A percentile compares a stretch with the other conserved stretches of the same genome.
These are phyloP conservation scores for Lethenteron camtschaticum DNA, from an alignment of 2,113 vertebrate species.

Conservation along the genomic window DNA sequence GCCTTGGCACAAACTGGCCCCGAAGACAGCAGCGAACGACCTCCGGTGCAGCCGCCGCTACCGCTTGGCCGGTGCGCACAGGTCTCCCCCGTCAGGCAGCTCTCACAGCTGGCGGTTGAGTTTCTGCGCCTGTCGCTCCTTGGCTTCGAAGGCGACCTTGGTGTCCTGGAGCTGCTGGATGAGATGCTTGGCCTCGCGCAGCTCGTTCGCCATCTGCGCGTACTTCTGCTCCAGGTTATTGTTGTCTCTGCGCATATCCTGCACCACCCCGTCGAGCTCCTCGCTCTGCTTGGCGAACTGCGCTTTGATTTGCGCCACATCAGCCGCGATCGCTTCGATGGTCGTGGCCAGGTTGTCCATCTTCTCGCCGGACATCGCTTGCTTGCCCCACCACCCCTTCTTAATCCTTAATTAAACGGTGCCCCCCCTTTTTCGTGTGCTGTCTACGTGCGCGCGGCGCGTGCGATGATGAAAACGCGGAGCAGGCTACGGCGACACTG, in stretches of 20 bases:
- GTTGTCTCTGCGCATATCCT: conserved; percentile 38
- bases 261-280: conserved; percentile 41
- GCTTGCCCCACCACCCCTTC: too few species aligned
- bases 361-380: conserved; percentile 43
- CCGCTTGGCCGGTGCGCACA: too few species aligned
- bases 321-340: conserved; percentile 52
- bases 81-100: too few species aligned
- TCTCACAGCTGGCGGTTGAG: conserved; percentile 46
- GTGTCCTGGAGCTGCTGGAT: conserved; percentile 40
- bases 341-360: conserved; percentile 48
- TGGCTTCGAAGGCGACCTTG: conserved; percentile 43
- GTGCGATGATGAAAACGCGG: too few species aligned
- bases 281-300: conserved; percentile 49
- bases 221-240: conserved; percentile 47
- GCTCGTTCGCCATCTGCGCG: conserved; percentile 28
- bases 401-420: too few species aligned
- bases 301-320: conserved; percentile 54
- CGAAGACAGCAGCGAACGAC: too few species aligned
- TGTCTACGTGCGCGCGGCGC: too few species aligned
- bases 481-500: too few species aligned
- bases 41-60: too few species aligned
- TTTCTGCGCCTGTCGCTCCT: conserved; percentile 54
- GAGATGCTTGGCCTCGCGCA: conserved; percentile 43
- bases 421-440: too few species aligned
- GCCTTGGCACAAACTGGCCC: too few species aligned